Conservation (phyloP, 2,888 invertebrate species). For the Aethes cnicana region DNA sequence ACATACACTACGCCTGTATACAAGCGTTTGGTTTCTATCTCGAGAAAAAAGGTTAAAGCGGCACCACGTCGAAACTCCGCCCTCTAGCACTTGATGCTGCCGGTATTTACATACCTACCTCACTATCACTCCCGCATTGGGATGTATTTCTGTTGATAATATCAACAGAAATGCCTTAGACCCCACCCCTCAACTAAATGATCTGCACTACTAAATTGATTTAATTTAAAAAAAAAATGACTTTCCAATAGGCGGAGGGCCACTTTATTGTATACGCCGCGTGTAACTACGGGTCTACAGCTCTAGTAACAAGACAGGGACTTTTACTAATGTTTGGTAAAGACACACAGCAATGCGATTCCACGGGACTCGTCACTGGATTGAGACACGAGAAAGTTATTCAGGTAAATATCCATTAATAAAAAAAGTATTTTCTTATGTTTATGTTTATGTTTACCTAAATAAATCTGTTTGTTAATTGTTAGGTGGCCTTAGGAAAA, state of each 20-base stretch:
- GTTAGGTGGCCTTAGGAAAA: conserved; percentile 93
- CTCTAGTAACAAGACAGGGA: conserved; percentile 94
- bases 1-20: too few relatives aligned
- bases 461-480: conserved; percentile 32
- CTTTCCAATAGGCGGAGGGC: conserved; percentile 83
- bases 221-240: neutral
- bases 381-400: conserved; percentile 87
- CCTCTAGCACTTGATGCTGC: too few relatives aligned
- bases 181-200: too few relatives aligned
- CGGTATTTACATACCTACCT: too few relatives aligned
- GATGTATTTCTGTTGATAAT: too few relatives aligned
- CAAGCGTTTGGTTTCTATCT: too few relatives aligned
- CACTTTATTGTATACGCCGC: conserved; percentile 91
- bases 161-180: too few relatives aligned
- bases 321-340: conserved; percentile 97
- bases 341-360: conserved; percentile 93
- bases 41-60: too few relatives aligned
- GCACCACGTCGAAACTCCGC: too few relatives aligned
- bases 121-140: too few relatives aligned
- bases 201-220: too few relatives aligned
- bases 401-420: conserved; percentile 60
- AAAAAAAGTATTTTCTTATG: neutral
- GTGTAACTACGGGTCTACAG: conserved; percentile 97
- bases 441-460: neutral
- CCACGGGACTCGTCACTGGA: conserved; percentile 87